These are phyloP conservation scores for Megatriorchis doriae DNA, from an alignment of 2,113 vertebrate species.

Conservation along the genomic window DNA sequence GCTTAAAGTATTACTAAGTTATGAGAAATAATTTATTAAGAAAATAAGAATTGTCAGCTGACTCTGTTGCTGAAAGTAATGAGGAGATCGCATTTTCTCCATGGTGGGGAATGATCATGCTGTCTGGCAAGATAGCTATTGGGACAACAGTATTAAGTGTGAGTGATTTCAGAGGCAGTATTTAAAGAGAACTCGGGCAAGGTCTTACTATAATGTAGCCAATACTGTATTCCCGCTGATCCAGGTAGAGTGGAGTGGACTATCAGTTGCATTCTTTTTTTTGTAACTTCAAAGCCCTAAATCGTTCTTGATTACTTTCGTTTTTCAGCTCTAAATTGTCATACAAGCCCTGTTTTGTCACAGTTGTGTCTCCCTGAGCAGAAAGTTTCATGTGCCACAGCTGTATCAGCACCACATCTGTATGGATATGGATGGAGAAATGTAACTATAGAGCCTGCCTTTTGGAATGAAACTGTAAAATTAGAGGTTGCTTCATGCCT, in stretches of 20 bases:
- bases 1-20: background rate
- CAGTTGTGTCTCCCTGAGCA: background rate
- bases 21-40: conserved; percentile 43
- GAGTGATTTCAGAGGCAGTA: conserved; percentile 26
- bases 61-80: conserved; percentile 44
- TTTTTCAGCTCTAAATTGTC: background rate
- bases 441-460: background rate
- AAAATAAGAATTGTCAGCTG: background rate
- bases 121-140: conserved; percentile 22
- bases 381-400: background rate
- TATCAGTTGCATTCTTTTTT: background rate
- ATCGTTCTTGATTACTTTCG: background rate
- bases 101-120: background rate
- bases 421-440: background rate
- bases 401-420: background rate
- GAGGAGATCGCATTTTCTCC: background rate
- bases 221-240: background rate
- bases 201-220: background rate
- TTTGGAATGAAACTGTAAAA: background rate
- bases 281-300: background rate
- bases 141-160: conserved; percentile 2
- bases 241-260: background rate
- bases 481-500: background rate
- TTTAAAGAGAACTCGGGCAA: conserved; percentile 18
- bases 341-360: background rate